Base-by-base conservation (phyloP, 2,888 invertebrate species). In the Callosobruchus maculatus region DNA sequence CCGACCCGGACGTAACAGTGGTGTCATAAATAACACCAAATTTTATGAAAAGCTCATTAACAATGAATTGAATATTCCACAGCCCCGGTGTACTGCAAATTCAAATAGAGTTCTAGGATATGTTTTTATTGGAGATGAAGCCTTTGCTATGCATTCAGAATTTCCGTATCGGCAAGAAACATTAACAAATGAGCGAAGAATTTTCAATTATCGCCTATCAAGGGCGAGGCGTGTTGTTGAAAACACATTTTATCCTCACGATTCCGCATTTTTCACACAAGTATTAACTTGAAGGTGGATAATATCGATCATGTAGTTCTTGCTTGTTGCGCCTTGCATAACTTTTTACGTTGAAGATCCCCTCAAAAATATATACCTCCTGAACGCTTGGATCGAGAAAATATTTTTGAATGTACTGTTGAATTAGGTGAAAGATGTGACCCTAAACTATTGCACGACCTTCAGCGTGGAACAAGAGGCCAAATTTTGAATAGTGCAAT, bases 181-280 rank as follows among this genome's bases (percentile, higher is more conserved):
- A n/a, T n/a, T n/a, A n/a, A n/a, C 21, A 2, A 67, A 67, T 67
- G 9, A 9, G 9, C 67, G 67, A 67, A 67, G 21, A n/a, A 67
- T 67, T 67, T 67, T 67, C 9, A 67, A 67, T 9, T 67, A 82
- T 74, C 76, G 78, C 9, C 22, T 79, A 26, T 81, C 78, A 49
- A 75, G 81, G 72, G 79, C 77, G 13, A 71, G 80, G 21, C 73
- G 77, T 73, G 71, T 82, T 22, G 72, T 80, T 70, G 80, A 81
- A 75, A 81, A 81, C 71, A 74, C 75, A 18, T 81, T 49, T 75
- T 81, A 70, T 72, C 79, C 68, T 75, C 74, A 1, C 74, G 80
- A 74, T 83, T 83, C 77, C 70, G 80, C 71, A 75, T 83, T 70
- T 76, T 83, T 21, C 77, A 79, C 71, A 77, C 75, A 69, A n/a